Evolutionary conservation across 2,797 vertebrate species (phyloP), one percentile per base, ranked within the genome.

Genomic region (Spinibarbus caldwelli): DNA sequence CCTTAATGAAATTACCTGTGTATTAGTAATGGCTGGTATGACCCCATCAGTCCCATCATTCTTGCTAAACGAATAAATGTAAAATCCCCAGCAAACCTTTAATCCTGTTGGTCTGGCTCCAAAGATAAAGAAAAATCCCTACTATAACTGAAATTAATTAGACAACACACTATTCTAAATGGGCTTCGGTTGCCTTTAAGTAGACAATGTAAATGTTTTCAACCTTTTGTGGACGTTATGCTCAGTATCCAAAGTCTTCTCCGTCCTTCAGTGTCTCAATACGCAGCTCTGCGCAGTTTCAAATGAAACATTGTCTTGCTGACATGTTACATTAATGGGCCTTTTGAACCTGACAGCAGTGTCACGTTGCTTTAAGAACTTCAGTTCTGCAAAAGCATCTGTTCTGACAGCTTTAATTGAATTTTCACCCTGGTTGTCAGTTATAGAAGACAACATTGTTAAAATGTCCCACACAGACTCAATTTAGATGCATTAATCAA

Each of bases 1-100:
- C 77, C 79, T 89, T 93, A 93, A 94, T 94, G 88, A 93, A 94
- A 93, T 95, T 93, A 91, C 89, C 88, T 23, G 83, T 81, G 89
- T 89, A 90, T 90, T 91, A 93, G 90, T 93, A 94, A 95, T 90
- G 89, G 78, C 88, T 90, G 89, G 86, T 90, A 85, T 88, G 90
- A 90, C 88, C 89, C 85, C 88, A 86, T 89, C 86, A 71, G 54
- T 73, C 82, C 83, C 89, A 87, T 89, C 85, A 75, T 66, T 73
- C 82, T 88, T 89, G 84, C 86, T 90, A 80, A 54, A 88, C 68
- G 82, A 87, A 90, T 88, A 41, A 75, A 62, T 43, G 68, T 64
- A 49, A 64, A 66, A 83, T 41, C 47, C 72, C 11, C 3, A 90
- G 85, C 91, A 86, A 90, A 89, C 83, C 82, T 89, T 89, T 92